Conservation (phyloP, 2,888 invertebrate species). For the Myathropa florea region DNA sequence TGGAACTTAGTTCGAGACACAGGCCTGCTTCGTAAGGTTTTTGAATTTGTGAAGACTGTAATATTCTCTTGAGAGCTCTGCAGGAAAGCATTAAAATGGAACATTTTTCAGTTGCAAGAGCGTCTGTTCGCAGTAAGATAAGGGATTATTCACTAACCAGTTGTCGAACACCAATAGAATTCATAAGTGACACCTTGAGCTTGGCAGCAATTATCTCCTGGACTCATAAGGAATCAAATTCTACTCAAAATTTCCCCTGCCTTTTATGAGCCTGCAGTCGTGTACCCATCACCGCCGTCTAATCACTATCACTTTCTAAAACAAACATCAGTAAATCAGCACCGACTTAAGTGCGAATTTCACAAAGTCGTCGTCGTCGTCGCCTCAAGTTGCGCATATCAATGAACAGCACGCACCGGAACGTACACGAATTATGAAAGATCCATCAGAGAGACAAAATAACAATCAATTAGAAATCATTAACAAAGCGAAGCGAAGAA, state of each 20-base stretch:
- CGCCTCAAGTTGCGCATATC: constrained; percentile 45
- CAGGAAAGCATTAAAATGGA: too few species aligned
- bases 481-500: constrained; percentile 17
- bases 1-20: too few species aligned
- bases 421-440: constrained; percentile 52
- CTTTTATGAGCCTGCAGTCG: background rate
- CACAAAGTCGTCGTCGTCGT: constrained; percentile 22
- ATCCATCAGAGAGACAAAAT: constrained; percentile 35
- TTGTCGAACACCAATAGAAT: too few species aligned
- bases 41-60: too few species aligned
- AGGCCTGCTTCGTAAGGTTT: too few species aligned
- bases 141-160: too few species aligned
- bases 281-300: background rate
- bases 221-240: background rate
- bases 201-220: too few species aligned
- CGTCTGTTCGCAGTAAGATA: too few species aligned
- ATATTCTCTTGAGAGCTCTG: too few species aligned
- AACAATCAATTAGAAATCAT: constrained; percentile 27
- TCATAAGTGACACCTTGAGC: too few species aligned
- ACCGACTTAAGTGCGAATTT: constrained; percentile 56
- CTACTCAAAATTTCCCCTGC: background rate
- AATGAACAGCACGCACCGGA: constrained; percentile 40
- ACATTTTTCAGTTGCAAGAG: too few species aligned
- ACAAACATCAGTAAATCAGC: constrained; percentile 27
- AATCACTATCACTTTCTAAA: constrained; percentile 65